Evolutionary conservation across 2,797 vertebrate genomes (phyloP), one percentile per base, ranked within the genome.

Genomic region (Bradypus variegatus): DNA sequence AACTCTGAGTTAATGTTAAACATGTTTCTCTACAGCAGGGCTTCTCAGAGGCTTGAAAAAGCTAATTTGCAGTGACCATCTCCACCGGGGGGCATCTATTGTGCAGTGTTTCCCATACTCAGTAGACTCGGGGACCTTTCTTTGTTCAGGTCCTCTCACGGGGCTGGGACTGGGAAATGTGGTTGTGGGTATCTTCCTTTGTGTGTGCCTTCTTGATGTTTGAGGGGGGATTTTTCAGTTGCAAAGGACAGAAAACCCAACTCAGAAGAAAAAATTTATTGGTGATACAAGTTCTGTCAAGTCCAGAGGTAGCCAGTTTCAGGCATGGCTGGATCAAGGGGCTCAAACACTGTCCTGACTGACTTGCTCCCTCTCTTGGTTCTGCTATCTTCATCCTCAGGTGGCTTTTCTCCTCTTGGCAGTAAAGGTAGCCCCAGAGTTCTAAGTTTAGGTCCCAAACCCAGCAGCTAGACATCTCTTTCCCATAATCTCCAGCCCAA

Each of bases 1-100:
- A 92, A 88, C 48, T 85, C 73, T 77, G 65, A 91, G 79, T 86
- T 90, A 85, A 93, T 80, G 72, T 85, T 77, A 86, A 82, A 36
- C 33, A 69, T 1, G 72, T 79, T 85, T 90, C 60, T 65, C 58
- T 82, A 21, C 53, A 55, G 50, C 10, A 19, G 18, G 69, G 72
- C 45, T 78, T 90, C 76, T 45, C 27, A 3, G 92, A 70, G 41
- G 48, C 31, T 53, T 64, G n/a, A 29, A 38, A 64, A 87, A 70
- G 45, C 64, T 73, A 25, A 53, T 84, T 45, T 91, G 38, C 31
- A 86, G 86, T 60, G 45, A 77, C 6, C 41, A 12, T 79, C 58
- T 33, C 60, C 67, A 50, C 21, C 2, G 13, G 33, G n/a, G 31
- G 70, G 21, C 41, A 31, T 58, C 23, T 15, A 29, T 58, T 33